Percentiles rank a stretch among this genome's conserved stretches.
Conservation (phyloP, 2,113 vertebrate genomes). For the Rhynchomys soricoides region DNA sequence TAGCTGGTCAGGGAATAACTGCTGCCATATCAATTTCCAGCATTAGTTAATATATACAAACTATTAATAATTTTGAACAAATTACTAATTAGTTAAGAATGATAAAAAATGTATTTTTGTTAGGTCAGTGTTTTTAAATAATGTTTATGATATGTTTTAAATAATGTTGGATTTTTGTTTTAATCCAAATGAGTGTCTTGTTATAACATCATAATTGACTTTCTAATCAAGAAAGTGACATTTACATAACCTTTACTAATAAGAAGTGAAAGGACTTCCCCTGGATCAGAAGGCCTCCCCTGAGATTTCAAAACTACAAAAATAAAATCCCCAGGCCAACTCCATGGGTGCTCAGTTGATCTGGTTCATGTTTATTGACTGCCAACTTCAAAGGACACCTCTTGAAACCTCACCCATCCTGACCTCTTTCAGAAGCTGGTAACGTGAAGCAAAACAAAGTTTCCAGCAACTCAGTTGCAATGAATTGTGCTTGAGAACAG, state of each 20-base stretch:
- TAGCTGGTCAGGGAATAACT: too few species aligned
- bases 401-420: slow-evolving; percentile 68
- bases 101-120: neutral
- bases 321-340: slow-evolving; percentile 46
- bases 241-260: slow-evolving; percentile 65
- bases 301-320: slow-evolving; percentile 36
- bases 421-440: slow-evolving; percentile 69
- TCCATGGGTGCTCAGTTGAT: slow-evolving; percentile 56
- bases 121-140: slow-evolving; percentile 19
- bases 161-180: slow-evolving; percentile 59
- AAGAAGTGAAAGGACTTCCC: slow-evolving; percentile 41
- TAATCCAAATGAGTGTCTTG: slow-evolving; percentile 66
- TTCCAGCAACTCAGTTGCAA: slow-evolving; percentile 58
- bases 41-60: too few species aligned
- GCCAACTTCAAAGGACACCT: slow-evolving; percentile 71
- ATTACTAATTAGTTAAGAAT: slow-evolving; percentile 7
- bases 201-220: slow-evolving; percentile 38
- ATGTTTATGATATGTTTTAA: slow-evolving; percentile 63
- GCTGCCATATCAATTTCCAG: too few species aligned
- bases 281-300: slow-evolving; percentile 37
- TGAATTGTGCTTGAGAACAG: slow-evolving; percentile 72
- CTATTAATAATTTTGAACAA: too few species aligned
- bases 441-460: slow-evolving; percentile 72
- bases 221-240: slow-evolving; percentile 74
- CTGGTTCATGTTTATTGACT: slow-evolving; percentile 66